These are phyloP conservation scores for Porites lutea DNA, from an alignment of 64 coral and sea anemone species.

Conservation along the genomic window DNA sequence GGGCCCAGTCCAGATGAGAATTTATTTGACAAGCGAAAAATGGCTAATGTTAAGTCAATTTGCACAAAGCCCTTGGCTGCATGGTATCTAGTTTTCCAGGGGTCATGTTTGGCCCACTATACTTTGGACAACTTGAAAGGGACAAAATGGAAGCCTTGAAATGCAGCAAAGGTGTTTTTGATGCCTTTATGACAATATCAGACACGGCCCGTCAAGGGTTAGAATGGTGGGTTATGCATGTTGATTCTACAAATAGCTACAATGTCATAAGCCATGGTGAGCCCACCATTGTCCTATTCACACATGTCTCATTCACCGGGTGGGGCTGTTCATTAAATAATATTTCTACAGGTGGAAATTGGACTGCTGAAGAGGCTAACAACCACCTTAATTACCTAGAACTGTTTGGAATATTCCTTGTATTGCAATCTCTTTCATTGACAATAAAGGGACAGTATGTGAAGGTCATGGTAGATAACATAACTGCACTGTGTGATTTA, in stretches of 20 bases:
- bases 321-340: not conserved
- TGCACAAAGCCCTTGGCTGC: no score
- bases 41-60: not conserved
- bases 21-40: not conserved
- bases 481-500: slow-evolving; percentile 30
- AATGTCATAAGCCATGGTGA: not conserved
- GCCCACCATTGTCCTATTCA: not conserved
- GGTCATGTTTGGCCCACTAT: slow-evolving; percentile 8
- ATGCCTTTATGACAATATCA: slow-evolving; percentile 30
- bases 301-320: not conserved
- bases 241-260: no score
- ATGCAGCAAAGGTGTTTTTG: slow-evolving; percentile 22
- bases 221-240: slow-evolving; percentile 30
- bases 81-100: slow-evolving; percentile 62
- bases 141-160: slow-evolving; percentile 49
- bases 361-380: not conserved
- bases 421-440: not conserved
- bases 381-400: slow-evolving; percentile 37
- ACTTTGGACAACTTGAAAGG: slow-evolving; percentile 37
- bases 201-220: not conserved
- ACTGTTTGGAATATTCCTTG: not conserved
- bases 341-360: slow-evolving; percentile 10
- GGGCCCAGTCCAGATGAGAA: slow-evolving; percentile 7
- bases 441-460: slow-evolving; percentile 26
- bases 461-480: slow-evolving; percentile 30